These are phyloP conservation scores for Pandemis heparana DNA, from an alignment of 2,888 invertebrate genomes.

Conservation along the genomic window DNA sequence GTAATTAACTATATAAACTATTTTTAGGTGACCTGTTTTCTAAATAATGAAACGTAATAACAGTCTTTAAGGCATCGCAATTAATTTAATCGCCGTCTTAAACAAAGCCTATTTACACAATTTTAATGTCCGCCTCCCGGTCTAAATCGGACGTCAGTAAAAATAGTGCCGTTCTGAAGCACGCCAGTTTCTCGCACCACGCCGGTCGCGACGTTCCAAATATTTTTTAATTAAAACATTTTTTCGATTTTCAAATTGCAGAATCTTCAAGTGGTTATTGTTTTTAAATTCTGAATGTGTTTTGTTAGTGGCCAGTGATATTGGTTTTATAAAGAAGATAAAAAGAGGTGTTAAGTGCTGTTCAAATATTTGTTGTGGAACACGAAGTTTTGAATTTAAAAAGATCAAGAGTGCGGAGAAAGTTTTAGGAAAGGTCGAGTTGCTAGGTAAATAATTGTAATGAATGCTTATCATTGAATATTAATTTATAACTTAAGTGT, in stretches of 20 bases:
- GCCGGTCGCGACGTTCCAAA: constrained; percentile 6
- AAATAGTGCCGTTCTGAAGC: constrained; percentile 61
- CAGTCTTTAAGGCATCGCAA: not conserved
- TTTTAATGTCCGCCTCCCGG: constrained; percentile 46
- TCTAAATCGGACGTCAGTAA: constrained; percentile 57
- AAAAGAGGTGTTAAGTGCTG: not conserved
- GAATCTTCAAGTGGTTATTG: not conserved
- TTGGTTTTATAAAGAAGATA: not conserved
- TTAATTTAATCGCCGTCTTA: not conserved
- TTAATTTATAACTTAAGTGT: too few species aligned
- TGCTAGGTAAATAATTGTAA: not conserved
- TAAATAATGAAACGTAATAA: not conserved
- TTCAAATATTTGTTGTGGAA: not conserved
- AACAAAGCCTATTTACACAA: not conserved
- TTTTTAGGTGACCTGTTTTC: not conserved
- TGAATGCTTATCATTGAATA: too few species aligned
- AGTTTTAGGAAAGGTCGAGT: not conserved
- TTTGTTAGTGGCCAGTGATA: constrained; percentile 9
- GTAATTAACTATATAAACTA: too few species aligned
- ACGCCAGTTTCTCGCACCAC: constrained; percentile 1
- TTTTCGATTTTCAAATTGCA: not conserved
- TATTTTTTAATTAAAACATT: not conserved
- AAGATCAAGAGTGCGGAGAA: not conserved
- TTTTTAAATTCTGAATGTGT: not conserved
- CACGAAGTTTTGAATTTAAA: not conserved